phyloP scores from a whole-genome alignment of 2,113 vertebrate species.

The Oenanthe melanoleuca region DNA sequence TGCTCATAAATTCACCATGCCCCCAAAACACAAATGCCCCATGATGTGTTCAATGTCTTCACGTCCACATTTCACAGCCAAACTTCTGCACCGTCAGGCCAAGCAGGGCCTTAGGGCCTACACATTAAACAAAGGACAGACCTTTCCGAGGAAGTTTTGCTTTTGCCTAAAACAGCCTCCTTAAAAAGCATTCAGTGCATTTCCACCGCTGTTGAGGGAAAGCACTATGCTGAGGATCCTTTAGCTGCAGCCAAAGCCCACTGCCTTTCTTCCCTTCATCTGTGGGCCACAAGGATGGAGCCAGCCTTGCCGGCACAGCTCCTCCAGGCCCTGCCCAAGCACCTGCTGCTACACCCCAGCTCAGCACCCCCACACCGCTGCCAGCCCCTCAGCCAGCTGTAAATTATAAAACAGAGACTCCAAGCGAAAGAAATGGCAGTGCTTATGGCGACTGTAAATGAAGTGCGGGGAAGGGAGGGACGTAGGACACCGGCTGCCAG shows the following conservation, averaged over 20 bases:
- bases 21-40: neutral
- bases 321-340: neutral
- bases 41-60: neutral
- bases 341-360: neutral
- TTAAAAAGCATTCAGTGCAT: neutral
- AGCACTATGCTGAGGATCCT: fast-evolving
- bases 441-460: neutral
- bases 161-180: neutral
- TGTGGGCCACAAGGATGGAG: fast-evolving
- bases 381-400: neutral
- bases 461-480: neutral
- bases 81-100: fast-evolving
- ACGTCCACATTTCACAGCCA: neutral
- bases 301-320: fast-evolving
- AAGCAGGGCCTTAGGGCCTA: neutral
- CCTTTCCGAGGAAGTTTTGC: neutral
- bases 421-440: neutral
- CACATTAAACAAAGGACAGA: neutral
- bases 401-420: neutral
- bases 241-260: neutral
- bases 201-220: neutral
- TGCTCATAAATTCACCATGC: fast-evolving
- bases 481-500: fast-evolving
- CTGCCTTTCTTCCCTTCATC: neutral
- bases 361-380: neutral